phyloP scores from a whole-genome alignment of 2,888 invertebrate genomes.

The Synanthedon vespiformis region DNA sequence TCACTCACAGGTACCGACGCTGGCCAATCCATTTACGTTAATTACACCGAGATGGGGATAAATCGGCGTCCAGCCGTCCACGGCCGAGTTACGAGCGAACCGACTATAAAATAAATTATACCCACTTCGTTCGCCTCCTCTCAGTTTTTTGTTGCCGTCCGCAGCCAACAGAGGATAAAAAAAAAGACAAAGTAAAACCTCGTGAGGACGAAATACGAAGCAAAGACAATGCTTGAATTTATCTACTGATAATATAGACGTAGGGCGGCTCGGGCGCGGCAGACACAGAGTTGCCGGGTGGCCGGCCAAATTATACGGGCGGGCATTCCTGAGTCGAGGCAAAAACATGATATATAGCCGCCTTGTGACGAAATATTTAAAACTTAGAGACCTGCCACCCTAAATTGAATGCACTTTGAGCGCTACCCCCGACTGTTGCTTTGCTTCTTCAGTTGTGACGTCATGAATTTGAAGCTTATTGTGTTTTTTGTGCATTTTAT shows the following conservation, averaged over 20 bases:
- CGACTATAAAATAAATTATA: conserved; percentile 71
- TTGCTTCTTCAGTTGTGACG: conserved; percentile 23
- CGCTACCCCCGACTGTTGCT: conserved; percentile 44
- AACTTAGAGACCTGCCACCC: conserved; percentile 57
- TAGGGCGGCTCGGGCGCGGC: conserved; percentile 55
- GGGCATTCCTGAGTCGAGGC: conserved; percentile 56
- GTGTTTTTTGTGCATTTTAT: no score
- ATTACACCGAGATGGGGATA: conserved; percentile 67
- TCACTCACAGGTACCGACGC: conserved; percentile 39
- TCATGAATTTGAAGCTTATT: conserved; percentile 21
- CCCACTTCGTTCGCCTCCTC: conserved; percentile 68
- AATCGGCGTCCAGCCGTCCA: conserved; percentile 69
- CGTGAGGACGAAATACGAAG: conserved; percentile 69
- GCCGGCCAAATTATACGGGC: conserved; percentile 66
- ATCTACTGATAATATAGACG: conserved; percentile 72
- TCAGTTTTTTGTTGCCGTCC: conserved; percentile 66
- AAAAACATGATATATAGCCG: conserved; percentile 68
- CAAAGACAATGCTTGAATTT: conserved; percentile 71
- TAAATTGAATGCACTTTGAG: conserved; percentile 53
- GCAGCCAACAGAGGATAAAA: conserved; percentile 44
- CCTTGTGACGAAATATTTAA: conserved; percentile 66
- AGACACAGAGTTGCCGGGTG: conserved; percentile 55
- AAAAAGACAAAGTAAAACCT: conserved; percentile 64
- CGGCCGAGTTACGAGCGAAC: conserved; percentile 68
- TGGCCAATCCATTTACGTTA: conserved; percentile 69